Conservation (phyloP, 2,888 invertebrate genomes). For the Cantharis flavilabris region DNA sequence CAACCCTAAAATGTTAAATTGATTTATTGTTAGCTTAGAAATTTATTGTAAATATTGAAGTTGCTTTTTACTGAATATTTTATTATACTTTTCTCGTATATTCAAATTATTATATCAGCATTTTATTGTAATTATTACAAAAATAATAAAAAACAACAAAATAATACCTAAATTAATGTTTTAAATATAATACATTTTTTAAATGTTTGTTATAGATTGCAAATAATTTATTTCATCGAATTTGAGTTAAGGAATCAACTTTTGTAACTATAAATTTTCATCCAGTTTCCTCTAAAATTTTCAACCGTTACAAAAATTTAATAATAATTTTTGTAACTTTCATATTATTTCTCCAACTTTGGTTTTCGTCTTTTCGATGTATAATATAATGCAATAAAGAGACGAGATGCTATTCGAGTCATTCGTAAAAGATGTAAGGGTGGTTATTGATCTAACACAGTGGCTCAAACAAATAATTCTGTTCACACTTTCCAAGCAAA, state of each 20-base stretch:
- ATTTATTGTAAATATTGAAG: constrained; percentile 39
- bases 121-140: not conserved
- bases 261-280: too few relatives aligned
- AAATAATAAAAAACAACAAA: not conserved
- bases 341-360: not conserved
- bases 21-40: constrained; percentile 40
- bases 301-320: too few relatives aligned
- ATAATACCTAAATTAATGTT: not conserved
- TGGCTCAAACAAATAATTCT: not conserved
- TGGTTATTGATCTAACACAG: constrained; percentile 22
- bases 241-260: too few relatives aligned
- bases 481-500: not conserved
- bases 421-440: constrained; percentile 17
- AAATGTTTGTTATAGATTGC: too few relatives aligned
- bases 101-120: constrained; percentile 9
- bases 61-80: constrained; percentile 30
- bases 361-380: too few relatives aligned
- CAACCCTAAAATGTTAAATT: constrained; percentile 18
- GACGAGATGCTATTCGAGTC: constrained; percentile 13
- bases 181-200: too few relatives aligned
- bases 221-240: too few relatives aligned
- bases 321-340: not conserved
- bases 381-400: not conserved
- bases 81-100: constrained; percentile 12
- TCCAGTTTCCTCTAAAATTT: too few relatives aligned